phyloP scores from a whole-genome alignment of 2,888 invertebrate genomes.

The Cantharis rufa region DNA sequence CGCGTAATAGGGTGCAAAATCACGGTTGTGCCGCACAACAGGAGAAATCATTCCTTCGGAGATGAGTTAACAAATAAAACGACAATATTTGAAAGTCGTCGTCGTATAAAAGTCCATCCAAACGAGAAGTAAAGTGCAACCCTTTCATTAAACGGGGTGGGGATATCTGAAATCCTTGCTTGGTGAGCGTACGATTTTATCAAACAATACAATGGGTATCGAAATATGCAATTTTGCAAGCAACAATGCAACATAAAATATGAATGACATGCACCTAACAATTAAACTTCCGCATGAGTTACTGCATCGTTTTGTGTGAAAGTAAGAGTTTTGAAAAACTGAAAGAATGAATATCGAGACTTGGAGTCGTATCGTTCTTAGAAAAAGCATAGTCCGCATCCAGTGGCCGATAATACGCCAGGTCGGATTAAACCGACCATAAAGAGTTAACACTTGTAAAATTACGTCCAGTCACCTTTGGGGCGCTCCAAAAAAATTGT shows the following conservation, averaged over 20 bases:
- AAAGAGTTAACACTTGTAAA: background rate
- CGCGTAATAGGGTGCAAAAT: background rate
- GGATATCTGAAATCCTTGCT: background rate
- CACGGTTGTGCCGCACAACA: background rate
- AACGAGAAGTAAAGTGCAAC: background rate
- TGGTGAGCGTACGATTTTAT: background rate
- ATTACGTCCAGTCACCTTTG: background rate
- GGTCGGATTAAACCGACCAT: background rate
- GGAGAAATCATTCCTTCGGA: background rate
- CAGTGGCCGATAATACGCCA: background rate
- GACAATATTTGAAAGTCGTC: background rate
- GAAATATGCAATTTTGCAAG: background rate
- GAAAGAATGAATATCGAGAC: background rate
- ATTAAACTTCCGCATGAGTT: background rate
- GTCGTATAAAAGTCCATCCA: background rate
- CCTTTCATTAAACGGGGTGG: background rate
- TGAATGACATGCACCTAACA: background rate
- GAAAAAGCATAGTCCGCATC: background rate
- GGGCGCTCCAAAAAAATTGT: background rate
- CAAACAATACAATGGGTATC: background rate
- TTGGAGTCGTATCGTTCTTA: background rate
- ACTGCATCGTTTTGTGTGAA: background rate
- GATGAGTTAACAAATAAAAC: too few species aligned
- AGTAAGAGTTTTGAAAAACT: background rate
- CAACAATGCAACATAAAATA: background rate